Evolutionary conservation across 2,888 invertebrate genomes (phyloP).

Genomic region (Sceliomorpha sp.): DNA sequence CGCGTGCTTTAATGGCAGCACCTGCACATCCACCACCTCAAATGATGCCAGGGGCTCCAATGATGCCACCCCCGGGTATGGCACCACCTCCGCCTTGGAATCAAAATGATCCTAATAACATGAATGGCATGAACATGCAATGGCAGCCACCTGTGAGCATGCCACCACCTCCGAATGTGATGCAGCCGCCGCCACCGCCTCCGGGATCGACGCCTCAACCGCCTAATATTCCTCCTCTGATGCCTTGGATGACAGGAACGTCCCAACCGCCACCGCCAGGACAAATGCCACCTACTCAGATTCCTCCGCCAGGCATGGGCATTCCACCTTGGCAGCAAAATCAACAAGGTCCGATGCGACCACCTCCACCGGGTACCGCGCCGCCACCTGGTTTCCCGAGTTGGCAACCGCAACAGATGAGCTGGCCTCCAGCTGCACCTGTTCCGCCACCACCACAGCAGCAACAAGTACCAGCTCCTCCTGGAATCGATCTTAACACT

Average conservation of each 20-base stretch:
- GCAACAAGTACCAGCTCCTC: constrained; percentile 77
- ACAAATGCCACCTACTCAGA: constrained; percentile 72
- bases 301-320: constrained; percentile 77
- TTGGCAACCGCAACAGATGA: constrained; percentile 68
- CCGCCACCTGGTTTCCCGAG: constrained; percentile 70
- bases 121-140: constrained; percentile 76
- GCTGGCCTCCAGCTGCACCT: constrained; percentile 76
- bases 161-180: constrained; percentile 81
- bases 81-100: constrained; percentile 77
- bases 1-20: constrained; percentile 85
- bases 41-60: constrained; percentile 78
- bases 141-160: constrained; percentile 82
- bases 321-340: constrained; percentile 77
- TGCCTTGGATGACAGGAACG: constrained; percentile 82
- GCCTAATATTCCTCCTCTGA: constrained; percentile 81
- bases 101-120: constrained; percentile 69
- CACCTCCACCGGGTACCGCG: constrained; percentile 77
- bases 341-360: constrained; percentile 70
- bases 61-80: constrained; percentile 82
- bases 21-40: constrained; percentile 81
- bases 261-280: constrained; percentile 79
- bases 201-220: constrained; percentile 81
- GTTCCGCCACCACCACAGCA: constrained; percentile 82
- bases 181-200: constrained; percentile 81
- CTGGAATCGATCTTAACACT: constrained; percentile 82